These are phyloP conservation scores for Prietella phreatophila DNA, from an alignment of 2,113 vertebrate species.

Conservation along the genomic window DNA sequence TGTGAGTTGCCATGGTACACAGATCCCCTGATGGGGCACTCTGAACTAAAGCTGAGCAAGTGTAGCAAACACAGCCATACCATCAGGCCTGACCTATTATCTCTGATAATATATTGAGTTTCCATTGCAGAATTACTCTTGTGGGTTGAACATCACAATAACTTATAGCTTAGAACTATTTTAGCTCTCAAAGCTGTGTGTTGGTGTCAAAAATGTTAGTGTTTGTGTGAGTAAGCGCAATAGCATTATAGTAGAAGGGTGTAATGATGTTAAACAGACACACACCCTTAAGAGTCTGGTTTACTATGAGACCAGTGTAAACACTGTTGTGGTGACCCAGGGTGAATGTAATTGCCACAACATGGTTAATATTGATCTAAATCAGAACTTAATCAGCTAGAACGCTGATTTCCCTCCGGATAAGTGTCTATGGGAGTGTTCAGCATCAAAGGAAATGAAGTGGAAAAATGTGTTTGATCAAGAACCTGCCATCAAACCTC, in stretches of 20 bases:
- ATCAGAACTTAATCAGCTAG: slow-evolving; percentile 56
- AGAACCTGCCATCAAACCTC: slow-evolving; percentile 36
- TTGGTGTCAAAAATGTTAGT: background rate
- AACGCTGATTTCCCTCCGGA: slow-evolving; percentile 54
- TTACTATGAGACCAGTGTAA: slow-evolving; percentile 40
- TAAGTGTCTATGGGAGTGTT: slow-evolving; percentile 53
- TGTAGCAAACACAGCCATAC: background rate
- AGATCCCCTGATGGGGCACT: slow-evolving; percentile 25
- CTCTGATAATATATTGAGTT: background rate
- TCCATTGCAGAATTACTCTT: slow-evolving; percentile 6
- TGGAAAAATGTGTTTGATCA: slow-evolving; percentile 58
- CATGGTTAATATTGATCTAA: slow-evolving; percentile 57
- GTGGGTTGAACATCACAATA: background rate
- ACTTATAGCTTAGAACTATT: background rate
- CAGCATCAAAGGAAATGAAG: slow-evolving; percentile 50
- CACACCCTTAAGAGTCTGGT: slow-evolving; percentile 22
- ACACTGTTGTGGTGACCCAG: slow-evolving; percentile 37
- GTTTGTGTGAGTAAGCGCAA: slow-evolving; percentile 6
- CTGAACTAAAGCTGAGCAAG: slow-evolving; percentile 14
- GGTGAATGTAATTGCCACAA: slow-evolving; percentile 49
- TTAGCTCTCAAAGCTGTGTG: background rate
- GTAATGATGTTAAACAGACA: slow-evolving; percentile 29
- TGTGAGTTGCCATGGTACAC: slow-evolving; percentile 31
- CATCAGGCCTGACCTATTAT: slow-evolving; percentile 7
- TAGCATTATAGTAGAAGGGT: slow-evolving; percentile 2